Evolutionary conservation across 2,888 invertebrate species (phyloP).

Genomic region (Dynastes maya): DNA sequence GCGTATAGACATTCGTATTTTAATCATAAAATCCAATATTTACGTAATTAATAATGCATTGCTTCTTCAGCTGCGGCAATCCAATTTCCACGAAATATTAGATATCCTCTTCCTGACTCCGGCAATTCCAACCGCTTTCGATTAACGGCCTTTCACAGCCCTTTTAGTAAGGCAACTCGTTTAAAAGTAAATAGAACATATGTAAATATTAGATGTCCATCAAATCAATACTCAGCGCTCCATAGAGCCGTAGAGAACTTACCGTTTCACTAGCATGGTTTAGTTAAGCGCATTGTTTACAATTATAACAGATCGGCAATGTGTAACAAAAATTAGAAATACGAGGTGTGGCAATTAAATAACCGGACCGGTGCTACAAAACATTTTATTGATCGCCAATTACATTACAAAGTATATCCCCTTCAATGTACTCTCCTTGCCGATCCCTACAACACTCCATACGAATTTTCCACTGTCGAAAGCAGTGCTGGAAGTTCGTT

Average conservation of each 20-base stretch:
- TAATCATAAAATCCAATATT: conserved; percentile 11
- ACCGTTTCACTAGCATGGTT: no score
- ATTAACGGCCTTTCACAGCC: conserved; percentile 19
- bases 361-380: no score
- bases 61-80: conserved; percentile 4
- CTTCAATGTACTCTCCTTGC: no score
- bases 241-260: neutral
- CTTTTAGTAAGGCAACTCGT: conserved; percentile 24
- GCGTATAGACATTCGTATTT: neutral
- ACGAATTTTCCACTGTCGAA: no score
- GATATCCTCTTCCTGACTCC: neutral
- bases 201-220: conserved; percentile 24
- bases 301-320: no score
- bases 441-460: no score
- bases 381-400: no score
- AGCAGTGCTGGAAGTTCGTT: no score
- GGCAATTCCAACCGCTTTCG: conserved; percentile 5
- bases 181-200: neutral
- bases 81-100: conserved; percentile 17
- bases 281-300: no score
- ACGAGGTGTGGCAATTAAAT: no score
- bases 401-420: no score
- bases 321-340: no score
- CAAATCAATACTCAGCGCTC: conserved; percentile 21
- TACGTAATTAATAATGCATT: conserved; percentile 11